Evolutionary conservation across 1,140 invertebrate species (phyloP), one percentile per base, ranked within the genome.

Genomic region (Pseudoatta argentina): DNA sequence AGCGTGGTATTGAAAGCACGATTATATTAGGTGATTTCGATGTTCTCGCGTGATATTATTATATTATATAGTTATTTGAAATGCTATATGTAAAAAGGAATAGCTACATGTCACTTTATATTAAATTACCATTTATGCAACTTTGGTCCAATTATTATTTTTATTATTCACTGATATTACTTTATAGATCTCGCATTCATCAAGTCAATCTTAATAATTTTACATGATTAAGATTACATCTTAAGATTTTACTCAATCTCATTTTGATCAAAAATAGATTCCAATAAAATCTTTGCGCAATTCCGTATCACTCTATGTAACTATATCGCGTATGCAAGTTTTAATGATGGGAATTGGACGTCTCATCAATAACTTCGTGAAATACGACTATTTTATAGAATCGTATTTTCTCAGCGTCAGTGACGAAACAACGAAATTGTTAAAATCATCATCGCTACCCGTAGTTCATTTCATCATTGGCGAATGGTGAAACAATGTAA

Each of bases 361-460:
- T 82, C 67, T 55, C 53, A 24, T 27, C 51, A 85, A 73, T 85
- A 77, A 85, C 44, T 85, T 85, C 14, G 21, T n/a, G 10, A 44
- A 24, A 63, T 24, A 59, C 12, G 69, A 69, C 21, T 85, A 66
- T 55, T 86, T 86, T 57, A 27, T 79, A 69, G 67, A 88, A 75
- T 61, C 61, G n/a, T 75, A 61, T 63, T 81, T 81, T 14, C 21
- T 39, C 44, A 66, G 48, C 14, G 34, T 12, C 30, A 3, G 16
- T 44, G 30, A 12, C 2, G 12, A 53, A 61, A 51, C 48, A 67
- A 24, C 18, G 5, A 61, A 53, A 75, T 88, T 75, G 67, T 88
- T 85, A 85, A 88, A 76, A 77, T 48, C 12, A 16, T 71, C 27
- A 27, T 10, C 3, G 44, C 10, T 4, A 34, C 34, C 39, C 48